Evolutionary conservation across 2,797 vertebrate species (phyloP), one percentile per base, ranked within the genome.

Genomic region (Danio jaintianensis): DNA sequence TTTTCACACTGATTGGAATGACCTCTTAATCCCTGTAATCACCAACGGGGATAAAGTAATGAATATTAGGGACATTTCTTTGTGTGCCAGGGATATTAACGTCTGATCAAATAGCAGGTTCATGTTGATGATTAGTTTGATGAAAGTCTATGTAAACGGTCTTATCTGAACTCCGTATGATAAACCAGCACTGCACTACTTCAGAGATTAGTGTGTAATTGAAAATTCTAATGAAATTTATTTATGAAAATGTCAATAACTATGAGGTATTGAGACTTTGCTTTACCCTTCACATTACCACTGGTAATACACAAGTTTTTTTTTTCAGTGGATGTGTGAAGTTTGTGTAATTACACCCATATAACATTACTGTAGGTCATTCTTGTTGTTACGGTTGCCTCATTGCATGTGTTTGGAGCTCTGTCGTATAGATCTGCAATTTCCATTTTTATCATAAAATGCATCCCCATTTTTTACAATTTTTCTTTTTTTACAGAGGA

Each of bases 61-160:
- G 22, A 75, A 73, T 59, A 64, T 75, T 56, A 59, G 38, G 36
- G 50, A 70, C 18, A 15, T 70, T 78, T 74, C 18, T 38, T 22
- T 77, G 67, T 63, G 61, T 70, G 71, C 56, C 36, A n/a, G 56
- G 71, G 59, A 71, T 71, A 76, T 67, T 16, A 42, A 36, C 13
- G 6, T 53, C 75, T 80, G 36, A 81, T 81, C 75, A 78, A 62
- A 78, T 40, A 69, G 6, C n/a, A 78, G 11, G n/a, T 66, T 52
- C 62, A 50, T 29, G 15, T 48, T 75, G 71, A 76, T 72, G 69
- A 71, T 66, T 80, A 69, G 78, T 58, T 80, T 71, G 64, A 76
- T 47, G 18, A 20, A 71, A 77, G 58, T 74, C 74, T 77, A 38
- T 48, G 53, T 74, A 64, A 74, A 84, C 47, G 70, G 18, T 50